A percentile compares a stretch with the other conserved stretches of the same genome.
Conservation (phyloP, 2,888 invertebrate species). For the Caenorhabditis sp. region DNA sequence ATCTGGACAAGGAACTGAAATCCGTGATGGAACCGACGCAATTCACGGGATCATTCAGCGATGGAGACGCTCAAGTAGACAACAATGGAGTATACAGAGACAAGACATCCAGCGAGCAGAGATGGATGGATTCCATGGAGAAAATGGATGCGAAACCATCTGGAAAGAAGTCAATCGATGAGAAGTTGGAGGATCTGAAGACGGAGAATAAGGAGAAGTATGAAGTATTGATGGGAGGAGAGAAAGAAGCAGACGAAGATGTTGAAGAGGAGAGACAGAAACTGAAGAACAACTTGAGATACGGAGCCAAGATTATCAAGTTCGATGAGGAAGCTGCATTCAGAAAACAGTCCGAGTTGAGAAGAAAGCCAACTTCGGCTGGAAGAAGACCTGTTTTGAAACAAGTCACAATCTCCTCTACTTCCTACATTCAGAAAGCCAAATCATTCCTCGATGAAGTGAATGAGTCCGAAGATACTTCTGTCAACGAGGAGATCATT, state of each 20-base stretch:
- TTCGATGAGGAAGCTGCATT: constrained; percentile 64
- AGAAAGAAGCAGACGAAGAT: constrained; percentile 15
- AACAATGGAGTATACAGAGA: constrained; percentile 63
- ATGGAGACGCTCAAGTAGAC: constrained; percentile 43
- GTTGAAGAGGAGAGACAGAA: constrained; percentile 38
- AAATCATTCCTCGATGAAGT: constrained; percentile 67
- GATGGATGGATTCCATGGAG: constrained; percentile 60
- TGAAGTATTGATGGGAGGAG: constrained; percentile 51
- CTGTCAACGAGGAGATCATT: constrained; percentile 8
- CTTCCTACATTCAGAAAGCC: constrained; percentile 69
- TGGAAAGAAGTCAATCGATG: constrained; percentile 48
- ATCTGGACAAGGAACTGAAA: constrained; percentile 53
- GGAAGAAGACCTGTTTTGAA: constrained; percentile 36
- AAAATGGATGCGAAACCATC: constrained; percentile 50
- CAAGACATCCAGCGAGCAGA: constrained; percentile 24
- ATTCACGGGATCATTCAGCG: constrained; percentile 55
- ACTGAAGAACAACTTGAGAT: constrained; percentile 47
- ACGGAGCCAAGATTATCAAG: constrained; percentile 61
- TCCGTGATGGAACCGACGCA: constrained; percentile 53
- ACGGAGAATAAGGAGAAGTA: constrained; percentile 47
- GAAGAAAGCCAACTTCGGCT: constrained; percentile 57
- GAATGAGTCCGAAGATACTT: constrained; percentile 62
- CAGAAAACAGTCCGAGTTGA: constrained; percentile 56
- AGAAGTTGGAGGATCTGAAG: constrained; percentile 56
- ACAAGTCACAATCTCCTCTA: constrained; percentile 59